Percentiles rank a stretch among this genome's conserved stretches.
phyloP scores from a whole-genome alignment of 1,140 invertebrate species.

The Teleopsis dalmanni region DNA sequence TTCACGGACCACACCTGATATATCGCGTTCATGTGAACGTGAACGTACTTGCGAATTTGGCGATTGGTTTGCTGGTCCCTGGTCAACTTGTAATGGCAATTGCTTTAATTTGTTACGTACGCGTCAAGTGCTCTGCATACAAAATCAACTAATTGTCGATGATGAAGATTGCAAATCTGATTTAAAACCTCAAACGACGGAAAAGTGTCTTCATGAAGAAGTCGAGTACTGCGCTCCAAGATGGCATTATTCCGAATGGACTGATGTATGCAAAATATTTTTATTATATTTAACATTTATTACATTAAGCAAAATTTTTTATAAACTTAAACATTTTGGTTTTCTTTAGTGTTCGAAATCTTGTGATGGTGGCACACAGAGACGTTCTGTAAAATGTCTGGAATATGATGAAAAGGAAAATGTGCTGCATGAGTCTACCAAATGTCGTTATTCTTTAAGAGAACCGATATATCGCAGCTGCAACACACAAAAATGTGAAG shows the following conservation, averaged over 20 bases:
- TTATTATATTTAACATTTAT: background rate
- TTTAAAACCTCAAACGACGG: slow-evolving; percentile 24
- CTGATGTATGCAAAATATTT: slow-evolving; percentile 44
- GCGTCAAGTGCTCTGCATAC: slow-evolving; percentile 45
- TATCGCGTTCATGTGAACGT: slow-evolving; percentile 53
- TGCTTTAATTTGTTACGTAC: slow-evolving; percentile 46
- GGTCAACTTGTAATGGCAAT: slow-evolving; percentile 51
- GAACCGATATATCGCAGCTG: slow-evolving; percentile 53
- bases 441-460: slow-evolving; percentile 50
- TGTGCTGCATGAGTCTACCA: slow-evolving; percentile 32
- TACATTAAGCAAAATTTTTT: background rate
- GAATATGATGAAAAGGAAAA: slow-evolving; percentile 46
- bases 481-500: slow-evolving; percentile 54
- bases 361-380: slow-evolving; percentile 56
- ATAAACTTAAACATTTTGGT: background rate
- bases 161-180: slow-evolving; percentile 42
- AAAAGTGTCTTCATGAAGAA: slow-evolving; percentile 46
- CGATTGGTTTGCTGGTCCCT: slow-evolving; percentile 63
- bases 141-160: slow-evolving; percentile 43
- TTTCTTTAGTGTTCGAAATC: slow-evolving; percentile 47
- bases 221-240: slow-evolving; percentile 48
- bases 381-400: slow-evolving; percentile 53
- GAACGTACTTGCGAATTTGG: slow-evolving; percentile 53
- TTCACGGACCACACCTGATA: slow-evolving; percentile 51
- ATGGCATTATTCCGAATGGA: slow-evolving; percentile 59